phyloP scores from a whole-genome alignment of 2,888 invertebrate genomes.

The Luperina testacea region DNA sequence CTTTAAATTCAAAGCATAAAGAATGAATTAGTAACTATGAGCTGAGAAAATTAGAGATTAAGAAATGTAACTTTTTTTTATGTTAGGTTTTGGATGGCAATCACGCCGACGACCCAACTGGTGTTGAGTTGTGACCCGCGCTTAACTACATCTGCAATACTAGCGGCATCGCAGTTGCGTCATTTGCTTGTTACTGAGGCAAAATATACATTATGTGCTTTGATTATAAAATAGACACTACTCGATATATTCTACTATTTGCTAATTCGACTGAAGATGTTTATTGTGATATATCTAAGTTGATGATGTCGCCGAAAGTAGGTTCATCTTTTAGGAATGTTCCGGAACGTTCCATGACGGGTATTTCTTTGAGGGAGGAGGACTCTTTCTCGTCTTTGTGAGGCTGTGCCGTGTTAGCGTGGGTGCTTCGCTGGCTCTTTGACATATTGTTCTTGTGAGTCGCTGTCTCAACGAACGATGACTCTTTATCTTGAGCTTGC shows the following conservation, averaged over 20 bases:
- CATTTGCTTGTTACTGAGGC: constrained; percentile 17
- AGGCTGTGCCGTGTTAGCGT: constrained; percentile 52
- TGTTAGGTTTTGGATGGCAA: background rate
- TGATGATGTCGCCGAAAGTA: constrained; percentile 84
- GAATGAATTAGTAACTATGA: constrained; percentile 1
- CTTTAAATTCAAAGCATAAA: constrained; percentile 10
- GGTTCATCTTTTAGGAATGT: constrained; percentile 94
- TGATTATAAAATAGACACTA: constrained; percentile 40
- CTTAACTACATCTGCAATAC: background rate
- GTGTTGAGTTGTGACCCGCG: background rate
- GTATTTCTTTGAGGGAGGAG: constrained; percentile 67
- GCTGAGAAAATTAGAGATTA: background rate
- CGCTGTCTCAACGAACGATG: constrained; percentile 59
- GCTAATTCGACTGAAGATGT: constrained; percentile 25
- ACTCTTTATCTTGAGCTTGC: constrained; percentile 26
- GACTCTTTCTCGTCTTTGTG: constrained; percentile 46
- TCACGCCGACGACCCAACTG: background rate
- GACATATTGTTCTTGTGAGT: constrained; percentile 38
- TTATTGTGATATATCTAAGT: constrained; percentile 75
- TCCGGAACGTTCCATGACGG: constrained; percentile 91
- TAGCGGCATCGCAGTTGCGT: background rate
- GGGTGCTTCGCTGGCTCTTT: constrained; percentile 39
- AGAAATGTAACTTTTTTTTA: background rate
- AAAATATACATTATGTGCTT: constrained; percentile 51
- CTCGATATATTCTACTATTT: constrained; percentile 40